phyloP scores from a whole-genome alignment of 2,888 invertebrate species.

The Drosophila nr. medialis region DNA sequence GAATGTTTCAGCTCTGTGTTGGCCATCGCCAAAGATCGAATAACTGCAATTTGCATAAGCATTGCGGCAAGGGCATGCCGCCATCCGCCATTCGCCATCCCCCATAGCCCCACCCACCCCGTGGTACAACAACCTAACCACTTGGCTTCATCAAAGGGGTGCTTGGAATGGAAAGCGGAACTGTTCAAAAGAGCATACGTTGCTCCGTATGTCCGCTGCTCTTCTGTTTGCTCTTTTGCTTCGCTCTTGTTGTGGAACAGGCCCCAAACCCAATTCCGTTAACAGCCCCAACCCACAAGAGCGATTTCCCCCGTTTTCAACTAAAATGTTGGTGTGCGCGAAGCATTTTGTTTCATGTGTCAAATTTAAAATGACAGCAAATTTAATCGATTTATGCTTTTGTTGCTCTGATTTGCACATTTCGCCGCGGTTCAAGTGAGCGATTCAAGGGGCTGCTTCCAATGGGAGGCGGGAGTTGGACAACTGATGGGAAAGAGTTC shows the following conservation, averaged over 20 bases:
- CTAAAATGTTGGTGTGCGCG: not conserved
- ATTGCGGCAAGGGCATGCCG: constrained; percentile 41
- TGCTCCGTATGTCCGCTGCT: constrained; percentile 8
- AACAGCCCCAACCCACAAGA: constrained; percentile 17
- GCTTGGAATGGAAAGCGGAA: constrained; percentile 20
- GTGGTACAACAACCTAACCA: not conserved
- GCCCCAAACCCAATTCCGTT: constrained; percentile 17
- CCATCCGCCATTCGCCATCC: not conserved
- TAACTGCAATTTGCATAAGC: constrained; percentile 67
- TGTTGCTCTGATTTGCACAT: constrained; percentile 57
- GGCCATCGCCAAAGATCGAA: constrained; percentile 52
- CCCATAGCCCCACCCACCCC: not conserved
- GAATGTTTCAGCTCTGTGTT: not conserved
- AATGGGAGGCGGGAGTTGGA: not conserved
- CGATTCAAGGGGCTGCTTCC: not conserved
- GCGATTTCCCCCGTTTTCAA: constrained; percentile 9
- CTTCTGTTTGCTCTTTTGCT: constrained; percentile 11
- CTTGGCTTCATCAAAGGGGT: constrained; percentile 33
- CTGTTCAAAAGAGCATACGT: constrained; percentile 48
- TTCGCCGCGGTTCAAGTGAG: constrained; percentile 8
- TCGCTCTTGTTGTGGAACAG: constrained; percentile 49
- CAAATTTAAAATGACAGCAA: constrained; percentile 82
- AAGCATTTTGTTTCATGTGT: constrained; percentile 75
- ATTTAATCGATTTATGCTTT: constrained; percentile 82
- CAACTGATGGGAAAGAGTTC: constrained; percentile 11